These are phyloP conservation scores for Acrobasis repandana DNA, from an alignment of 2,888 invertebrate species.

Conservation along the genomic window DNA sequence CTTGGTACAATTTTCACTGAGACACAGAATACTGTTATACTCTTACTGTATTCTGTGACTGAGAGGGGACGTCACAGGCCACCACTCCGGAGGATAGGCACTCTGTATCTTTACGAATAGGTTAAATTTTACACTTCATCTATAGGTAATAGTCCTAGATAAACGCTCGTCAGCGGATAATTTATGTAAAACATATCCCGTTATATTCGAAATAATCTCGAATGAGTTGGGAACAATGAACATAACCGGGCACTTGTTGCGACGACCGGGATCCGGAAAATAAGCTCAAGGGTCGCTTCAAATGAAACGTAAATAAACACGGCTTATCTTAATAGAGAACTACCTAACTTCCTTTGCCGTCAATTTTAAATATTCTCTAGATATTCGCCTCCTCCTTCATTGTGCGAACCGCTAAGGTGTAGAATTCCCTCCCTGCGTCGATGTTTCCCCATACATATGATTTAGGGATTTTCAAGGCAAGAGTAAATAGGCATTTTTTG, in stretches of 20 bases:
- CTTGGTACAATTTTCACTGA: too few relatives aligned
- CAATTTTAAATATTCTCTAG: not conserved
- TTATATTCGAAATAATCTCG: conserved; percentile 2
- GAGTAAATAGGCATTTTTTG: too few relatives aligned
- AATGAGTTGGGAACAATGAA: conserved; percentile 13
- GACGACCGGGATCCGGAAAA: conserved; percentile 10
- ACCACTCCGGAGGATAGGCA: too few relatives aligned
- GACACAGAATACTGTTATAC: too few relatives aligned
- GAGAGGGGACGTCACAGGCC: too few relatives aligned
- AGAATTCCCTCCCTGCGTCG: too few relatives aligned
- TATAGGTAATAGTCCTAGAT: not conserved
- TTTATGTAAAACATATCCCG: conserved; percentile 12
- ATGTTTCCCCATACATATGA: too few relatives aligned
- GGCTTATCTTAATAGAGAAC: conserved; percentile 18
- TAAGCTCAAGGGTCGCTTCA: conserved; percentile 17
- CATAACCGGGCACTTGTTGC: conserved; percentile 18
- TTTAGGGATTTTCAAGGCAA: too few relatives aligned
- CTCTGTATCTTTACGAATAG: too few relatives aligned
- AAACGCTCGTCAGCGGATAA: conserved; percentile 1
- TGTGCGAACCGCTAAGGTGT: not conserved
- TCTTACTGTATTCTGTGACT: too few relatives aligned
- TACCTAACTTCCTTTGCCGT: conserved; percentile 8
- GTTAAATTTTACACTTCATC: not conserved
- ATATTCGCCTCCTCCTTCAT: too few relatives aligned
- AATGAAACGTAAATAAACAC: conserved; percentile 24